These are phyloP conservation scores for Sus scrofa DNA, from an alignment of 2,113 vertebrate genomes.

Conservation along the genomic window DNA sequence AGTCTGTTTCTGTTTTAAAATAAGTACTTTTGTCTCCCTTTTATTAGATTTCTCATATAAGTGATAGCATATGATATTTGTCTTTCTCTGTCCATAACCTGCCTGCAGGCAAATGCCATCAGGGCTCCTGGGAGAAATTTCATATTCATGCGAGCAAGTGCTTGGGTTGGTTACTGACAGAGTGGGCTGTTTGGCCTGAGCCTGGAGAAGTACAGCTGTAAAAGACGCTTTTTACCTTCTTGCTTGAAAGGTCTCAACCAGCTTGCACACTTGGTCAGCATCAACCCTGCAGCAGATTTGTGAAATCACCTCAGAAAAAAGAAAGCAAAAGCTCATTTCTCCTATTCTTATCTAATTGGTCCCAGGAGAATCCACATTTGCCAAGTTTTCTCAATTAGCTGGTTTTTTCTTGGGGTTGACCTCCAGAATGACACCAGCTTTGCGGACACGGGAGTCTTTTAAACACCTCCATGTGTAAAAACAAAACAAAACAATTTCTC, in stretches of 20 bases:
- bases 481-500: neutral
- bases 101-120: neutral
- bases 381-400: neutral
- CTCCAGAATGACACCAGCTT: neutral
- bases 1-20: too few relatives aligned
- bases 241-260: neutral
- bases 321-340: neutral
- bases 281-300: neutral
- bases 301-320: neutral
- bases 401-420: neutral
- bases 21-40: too few relatives aligned
- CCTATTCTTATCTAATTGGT: conserved; percentile 14
- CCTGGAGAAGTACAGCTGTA: neutral
- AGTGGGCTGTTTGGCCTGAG: neutral
- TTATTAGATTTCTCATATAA: too few relatives aligned
- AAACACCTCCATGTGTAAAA: neutral
- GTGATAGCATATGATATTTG: too few relatives aligned
- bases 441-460: neutral
- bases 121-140: neutral
- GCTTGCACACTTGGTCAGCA: neutral
- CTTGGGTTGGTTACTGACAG: neutral
- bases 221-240: neutral
- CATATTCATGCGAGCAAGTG: neutral
- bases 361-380: neutral
- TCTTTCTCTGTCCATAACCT: too few relatives aligned